A percentile compares a stretch with the other conserved stretches of the same genome.
Conservation (phyloP, 2,888 invertebrate genomes). For the Caenorhabditis sp. region DNA sequence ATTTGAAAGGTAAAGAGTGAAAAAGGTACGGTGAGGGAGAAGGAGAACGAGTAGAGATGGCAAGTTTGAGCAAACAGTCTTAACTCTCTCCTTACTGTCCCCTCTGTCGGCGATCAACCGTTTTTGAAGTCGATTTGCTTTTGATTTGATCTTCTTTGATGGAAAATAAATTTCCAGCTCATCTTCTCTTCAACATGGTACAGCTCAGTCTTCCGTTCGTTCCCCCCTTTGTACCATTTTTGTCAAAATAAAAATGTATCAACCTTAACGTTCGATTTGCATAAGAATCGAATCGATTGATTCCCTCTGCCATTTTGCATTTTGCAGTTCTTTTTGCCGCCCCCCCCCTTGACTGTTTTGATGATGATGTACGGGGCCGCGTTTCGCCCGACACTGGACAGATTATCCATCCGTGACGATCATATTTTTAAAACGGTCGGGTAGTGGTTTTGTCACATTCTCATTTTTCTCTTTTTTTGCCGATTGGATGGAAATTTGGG, state of each 20-base stretch:
- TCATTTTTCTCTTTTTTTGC: background rate
- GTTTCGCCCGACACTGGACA: slow-evolving; percentile 16
- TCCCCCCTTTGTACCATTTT: no score
- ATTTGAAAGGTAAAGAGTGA: slow-evolving; percentile 51
- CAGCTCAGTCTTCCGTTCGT: no score
- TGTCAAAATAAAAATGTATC: no score
- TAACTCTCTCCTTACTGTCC: slow-evolving; percentile 33
- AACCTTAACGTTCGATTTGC: background rate
- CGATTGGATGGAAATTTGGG: no score
- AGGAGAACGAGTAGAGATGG: slow-evolving; percentile 21
- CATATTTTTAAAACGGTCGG: slow-evolving; percentile 27
- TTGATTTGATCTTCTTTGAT: no score
- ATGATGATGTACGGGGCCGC: slow-evolving; percentile 40
- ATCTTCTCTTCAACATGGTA: no score
- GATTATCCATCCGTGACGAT: slow-evolving; percentile 50
- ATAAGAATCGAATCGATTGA: no score
- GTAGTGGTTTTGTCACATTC: background rate
- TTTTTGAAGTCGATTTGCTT: no score
- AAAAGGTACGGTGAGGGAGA: slow-evolving; percentile 5
- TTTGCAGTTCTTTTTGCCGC: no score
- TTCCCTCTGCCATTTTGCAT: no score
- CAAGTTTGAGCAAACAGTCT: slow-evolving; percentile 61
- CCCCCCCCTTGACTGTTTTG: slow-evolving; percentile 22
- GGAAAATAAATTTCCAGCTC: no score
- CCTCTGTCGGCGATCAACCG: slow-evolving; percentile 14